A percentile compares a stretch with the other conserved stretches of the same genome.
Evolutionary conservation across 2,888 invertebrate species (phyloP).

Genomic region (Pardosa pseudoannulata): DNA sequence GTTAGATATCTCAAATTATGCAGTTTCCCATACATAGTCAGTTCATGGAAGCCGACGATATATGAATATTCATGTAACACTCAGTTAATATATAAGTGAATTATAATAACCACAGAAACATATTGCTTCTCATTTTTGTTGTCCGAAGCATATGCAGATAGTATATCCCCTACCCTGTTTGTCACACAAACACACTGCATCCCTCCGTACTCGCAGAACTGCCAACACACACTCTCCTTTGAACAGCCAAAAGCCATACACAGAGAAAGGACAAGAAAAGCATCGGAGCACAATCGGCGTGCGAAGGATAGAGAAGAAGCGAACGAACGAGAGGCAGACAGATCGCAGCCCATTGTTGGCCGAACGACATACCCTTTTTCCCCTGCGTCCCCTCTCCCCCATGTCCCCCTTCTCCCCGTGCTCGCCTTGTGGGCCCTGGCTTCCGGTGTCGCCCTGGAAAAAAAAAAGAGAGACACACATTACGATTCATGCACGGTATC

Average conservation of each 20-base stretch:
- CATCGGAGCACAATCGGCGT: background rate
- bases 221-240: too few relatives aligned
- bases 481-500: background rate
- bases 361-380: slow-evolving; percentile 88
- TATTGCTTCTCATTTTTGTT: too few relatives aligned
- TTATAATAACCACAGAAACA: too few relatives aligned
- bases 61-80: too few relatives aligned
- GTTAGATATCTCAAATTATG: too few relatives aligned
- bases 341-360: slow-evolving; percentile 2
- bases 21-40: too few relatives aligned
- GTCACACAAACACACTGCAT: too few relatives aligned
- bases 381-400: slow-evolving; percentile 92
- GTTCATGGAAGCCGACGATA: too few relatives aligned
- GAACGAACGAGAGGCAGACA: background rate
- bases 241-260: background rate
- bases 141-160: too few relatives aligned
- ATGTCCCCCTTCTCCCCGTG: slow-evolving; percentile 85
- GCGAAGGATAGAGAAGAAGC: background rate
- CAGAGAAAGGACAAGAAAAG: background rate
- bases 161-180: too few relatives aligned
- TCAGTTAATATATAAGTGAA: too few relatives aligned
- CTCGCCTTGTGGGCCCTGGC: slow-evolving; percentile 81
- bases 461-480: slow-evolving; percentile 35
- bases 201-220: too few relatives aligned
- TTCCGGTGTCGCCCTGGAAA: slow-evolving; percentile 77